A percentile compares a stretch with the other conserved stretches of the same genome.
Conservation (phyloP, 1,140 invertebrate species). For the Leptonema lineaticorne region DNA sequence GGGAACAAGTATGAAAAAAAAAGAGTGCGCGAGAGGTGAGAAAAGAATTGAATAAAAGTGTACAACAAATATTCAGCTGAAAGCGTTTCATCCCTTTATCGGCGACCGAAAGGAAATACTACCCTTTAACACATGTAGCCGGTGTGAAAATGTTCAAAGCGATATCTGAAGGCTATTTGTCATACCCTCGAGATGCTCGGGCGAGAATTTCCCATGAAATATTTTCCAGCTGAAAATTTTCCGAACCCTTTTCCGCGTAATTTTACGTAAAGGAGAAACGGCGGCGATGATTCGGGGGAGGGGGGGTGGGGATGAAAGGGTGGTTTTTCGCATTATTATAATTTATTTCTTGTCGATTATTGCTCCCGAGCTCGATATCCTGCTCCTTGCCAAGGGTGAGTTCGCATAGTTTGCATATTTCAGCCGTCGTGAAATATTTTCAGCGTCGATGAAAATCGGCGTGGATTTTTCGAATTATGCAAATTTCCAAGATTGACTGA, state of each 20-base stretch:
- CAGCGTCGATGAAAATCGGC: background rate
- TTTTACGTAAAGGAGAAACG: background rate
- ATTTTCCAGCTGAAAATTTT: background rate
- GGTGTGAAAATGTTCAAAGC: constrained; percentile 1
- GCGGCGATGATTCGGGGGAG: too few relatives aligned
- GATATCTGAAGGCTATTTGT: constrained; percentile 15
- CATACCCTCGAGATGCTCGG: constrained; percentile 18
- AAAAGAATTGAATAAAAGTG: background rate
- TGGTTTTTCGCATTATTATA: constrained; percentile 19
- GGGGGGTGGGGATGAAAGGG: too few relatives aligned
- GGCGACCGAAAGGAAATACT: background rate
- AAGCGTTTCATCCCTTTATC: constrained; percentile 11
- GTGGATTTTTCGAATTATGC: background rate
- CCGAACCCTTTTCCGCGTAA: background rate
- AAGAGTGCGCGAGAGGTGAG: background rate
- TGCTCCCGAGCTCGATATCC: background rate
- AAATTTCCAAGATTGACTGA: too few relatives aligned
- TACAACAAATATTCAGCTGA: background rate
- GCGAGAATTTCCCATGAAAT: constrained; percentile 1
- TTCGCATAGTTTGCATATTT: constrained; percentile 12
- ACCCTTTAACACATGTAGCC: constrained; percentile 9
- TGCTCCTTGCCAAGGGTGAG: background rate
- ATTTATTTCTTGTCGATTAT: constrained; percentile 17
- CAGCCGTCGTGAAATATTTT: background rate
- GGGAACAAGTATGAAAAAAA: background rate